These are phyloP conservation scores for Drosophila siamana DNA, from an alignment of 2,888 invertebrate species.

Conservation along the genomic window DNA sequence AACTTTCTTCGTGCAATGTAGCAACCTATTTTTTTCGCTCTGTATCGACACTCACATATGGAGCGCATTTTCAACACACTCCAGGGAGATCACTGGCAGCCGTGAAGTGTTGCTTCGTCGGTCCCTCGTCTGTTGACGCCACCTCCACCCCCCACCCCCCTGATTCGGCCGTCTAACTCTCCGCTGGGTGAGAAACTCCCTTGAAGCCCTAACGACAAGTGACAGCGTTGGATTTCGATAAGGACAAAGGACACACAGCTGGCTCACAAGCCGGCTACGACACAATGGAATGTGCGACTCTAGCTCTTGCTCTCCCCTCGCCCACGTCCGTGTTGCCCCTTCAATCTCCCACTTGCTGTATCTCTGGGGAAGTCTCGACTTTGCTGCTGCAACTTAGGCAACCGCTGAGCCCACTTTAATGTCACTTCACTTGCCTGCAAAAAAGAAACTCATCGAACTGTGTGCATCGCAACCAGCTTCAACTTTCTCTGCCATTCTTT, in stretches of 20 bases:
- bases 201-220: slow-evolving; percentile 50
- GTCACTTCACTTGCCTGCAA: slow-evolving; percentile 33
- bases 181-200: slow-evolving; percentile 1
- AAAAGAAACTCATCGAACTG: slow-evolving; percentile 34
- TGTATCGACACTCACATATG: slow-evolving; percentile 7
- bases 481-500: neutral
- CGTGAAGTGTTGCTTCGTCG: slow-evolving; percentile 62
- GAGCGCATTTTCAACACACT: slow-evolving; percentile 73
- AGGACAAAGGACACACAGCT: slow-evolving; percentile 53
- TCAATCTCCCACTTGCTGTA: too few relatives aligned
- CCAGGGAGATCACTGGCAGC: slow-evolving; percentile 76
- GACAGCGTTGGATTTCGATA: slow-evolving; percentile 76
- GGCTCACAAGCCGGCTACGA: slow-evolving; percentile 21
- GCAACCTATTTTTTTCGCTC: too few relatives aligned
- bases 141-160: neutral
- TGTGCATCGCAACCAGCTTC: slow-evolving; percentile 22
- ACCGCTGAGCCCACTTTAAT: slow-evolving; percentile 31
- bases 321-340: neutral
- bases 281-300: slow-evolving; percentile 52
- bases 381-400: slow-evolving; percentile 18
- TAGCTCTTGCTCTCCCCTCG: neutral
- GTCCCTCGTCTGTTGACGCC: neutral
- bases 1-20: too few relatives aligned
- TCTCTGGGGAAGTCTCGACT: neutral
- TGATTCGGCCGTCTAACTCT: too few relatives aligned